phyloP scores from a whole-genome alignment of 2,888 invertebrate species.

The Phengaris alcon region DNA sequence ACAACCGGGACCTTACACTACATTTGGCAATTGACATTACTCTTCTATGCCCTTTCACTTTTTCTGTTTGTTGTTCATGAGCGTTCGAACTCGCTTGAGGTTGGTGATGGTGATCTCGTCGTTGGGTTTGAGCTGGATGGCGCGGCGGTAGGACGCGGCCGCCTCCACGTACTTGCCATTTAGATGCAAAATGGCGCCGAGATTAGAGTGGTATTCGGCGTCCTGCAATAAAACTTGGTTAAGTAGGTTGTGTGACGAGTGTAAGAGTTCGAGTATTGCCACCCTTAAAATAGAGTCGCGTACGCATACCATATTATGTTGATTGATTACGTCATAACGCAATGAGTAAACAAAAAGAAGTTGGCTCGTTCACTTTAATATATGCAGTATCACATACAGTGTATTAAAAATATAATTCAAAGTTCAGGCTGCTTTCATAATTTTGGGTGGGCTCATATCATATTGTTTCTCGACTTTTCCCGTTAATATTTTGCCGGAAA shows the following conservation, averaged over 20 bases:
- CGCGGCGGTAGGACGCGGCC: constrained; percentile 90
- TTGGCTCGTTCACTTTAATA: too few species aligned
- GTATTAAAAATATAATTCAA: too few species aligned
- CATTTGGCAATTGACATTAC: constrained; percentile 68
- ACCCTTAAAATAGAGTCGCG: too few species aligned
- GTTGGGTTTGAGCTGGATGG: constrained; percentile 91
- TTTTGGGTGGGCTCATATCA: too few species aligned
- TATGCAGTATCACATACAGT: too few species aligned
- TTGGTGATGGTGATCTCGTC: constrained; percentile 94
- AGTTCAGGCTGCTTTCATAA: too few species aligned
- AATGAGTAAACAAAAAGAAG: too few species aligned
- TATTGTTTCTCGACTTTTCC: too few species aligned
- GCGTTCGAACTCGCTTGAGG: constrained; percentile 80
- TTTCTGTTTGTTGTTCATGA: constrained; percentile 62
- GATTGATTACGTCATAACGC: too few species aligned
- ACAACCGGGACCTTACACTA: constrained; percentile 43
- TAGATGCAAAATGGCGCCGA: constrained; percentile 96
- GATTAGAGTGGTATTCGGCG: constrained; percentile 94
- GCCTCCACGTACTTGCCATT: constrained; percentile 94
- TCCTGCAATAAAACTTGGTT: constrained; percentile 76
- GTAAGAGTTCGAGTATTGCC: too few species aligned
- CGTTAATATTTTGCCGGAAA: too few species aligned
- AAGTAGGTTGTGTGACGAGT: background rate
- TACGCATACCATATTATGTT: too few species aligned
- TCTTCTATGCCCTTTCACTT: constrained; percentile 47